A percentile compares a stretch with the other conserved stretches of the same genome.
Evolutionary conservation across 1,140 invertebrate species (phyloP).

Genomic region (Papilio helenus): DNA sequence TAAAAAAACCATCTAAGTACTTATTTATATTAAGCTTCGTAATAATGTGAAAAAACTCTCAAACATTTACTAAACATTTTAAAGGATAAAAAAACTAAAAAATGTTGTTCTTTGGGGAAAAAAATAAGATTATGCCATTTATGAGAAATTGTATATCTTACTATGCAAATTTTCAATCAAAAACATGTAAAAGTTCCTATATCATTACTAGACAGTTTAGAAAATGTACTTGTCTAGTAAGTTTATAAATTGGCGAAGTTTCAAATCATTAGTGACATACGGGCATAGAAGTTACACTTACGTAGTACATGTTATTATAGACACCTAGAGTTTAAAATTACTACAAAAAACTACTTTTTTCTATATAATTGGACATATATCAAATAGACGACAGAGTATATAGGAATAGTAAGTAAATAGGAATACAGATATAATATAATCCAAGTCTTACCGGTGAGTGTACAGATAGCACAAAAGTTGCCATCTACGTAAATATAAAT

Average conservation of each 20-base stretch:
- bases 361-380: neutral
- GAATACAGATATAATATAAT: conserved; percentile 4
- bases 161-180: neutral
- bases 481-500: neutral
- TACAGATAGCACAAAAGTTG: neutral
- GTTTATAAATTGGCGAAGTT: too few relatives aligned
- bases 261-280: too few relatives aligned
- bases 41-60: too few relatives aligned
- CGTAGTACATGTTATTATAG: neutral
- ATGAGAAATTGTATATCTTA: neutral
- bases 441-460: neutral
- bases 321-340: neutral
- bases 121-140: too few relatives aligned
- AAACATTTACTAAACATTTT: too few relatives aligned
- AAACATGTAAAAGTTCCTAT: neutral
- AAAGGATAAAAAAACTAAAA: too few relatives aligned
- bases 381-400: neutral
- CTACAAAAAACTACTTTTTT: conserved; percentile 7
- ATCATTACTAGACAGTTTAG: too few relatives aligned
- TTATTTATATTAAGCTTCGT: too few relatives aligned
- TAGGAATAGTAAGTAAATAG: conserved; percentile 2
- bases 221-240: too few relatives aligned
- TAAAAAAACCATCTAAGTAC: too few relatives aligned
- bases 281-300: too few relatives aligned
- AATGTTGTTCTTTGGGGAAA: too few relatives aligned